These are phyloP conservation scores for Hydraecia micacea DNA, from an alignment of 2,888 invertebrate genomes.

Conservation along the genomic window DNA sequence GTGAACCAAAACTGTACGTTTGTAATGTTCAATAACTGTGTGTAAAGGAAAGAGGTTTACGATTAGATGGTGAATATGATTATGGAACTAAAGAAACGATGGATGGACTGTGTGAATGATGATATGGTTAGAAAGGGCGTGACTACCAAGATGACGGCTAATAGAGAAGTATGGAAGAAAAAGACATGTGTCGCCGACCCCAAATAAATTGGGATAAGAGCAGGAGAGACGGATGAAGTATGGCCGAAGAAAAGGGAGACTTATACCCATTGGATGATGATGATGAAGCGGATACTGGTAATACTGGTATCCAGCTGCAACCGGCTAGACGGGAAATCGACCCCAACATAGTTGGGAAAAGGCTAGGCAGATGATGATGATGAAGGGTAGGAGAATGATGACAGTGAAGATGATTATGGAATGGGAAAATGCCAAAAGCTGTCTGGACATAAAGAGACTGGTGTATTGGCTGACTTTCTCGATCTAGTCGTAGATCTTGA, in stretches of 20 bases:
- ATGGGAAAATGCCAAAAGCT: neutral
- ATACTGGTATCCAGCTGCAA: no score
- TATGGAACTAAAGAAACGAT: neutral
- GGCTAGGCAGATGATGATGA: no score
- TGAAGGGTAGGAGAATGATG: no score
- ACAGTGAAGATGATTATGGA: neutral
- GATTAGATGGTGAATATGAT: constrained; percentile 7
- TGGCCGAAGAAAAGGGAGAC: neutral
- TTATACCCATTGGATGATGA: neutral
- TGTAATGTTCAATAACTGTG: constrained; percentile 26
- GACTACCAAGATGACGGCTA: no score
- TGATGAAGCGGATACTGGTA: neutral
- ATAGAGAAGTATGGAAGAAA: no score
- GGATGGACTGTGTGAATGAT: no score
- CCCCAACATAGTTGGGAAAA: no score
- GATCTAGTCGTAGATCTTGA: neutral
- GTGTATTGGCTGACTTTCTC: neutral
- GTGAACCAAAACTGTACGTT: constrained; percentile 29
- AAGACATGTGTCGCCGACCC: no score
- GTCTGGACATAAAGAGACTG: neutral
- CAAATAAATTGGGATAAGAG: neutral
- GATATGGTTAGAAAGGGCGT: no score
- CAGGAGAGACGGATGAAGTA: no score
- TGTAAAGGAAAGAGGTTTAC: constrained; percentile 4
- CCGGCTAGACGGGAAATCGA: no score